Conservation (phyloP, 2,888 invertebrate genomes). For the Caenorhabditis zanzibari region DNA sequence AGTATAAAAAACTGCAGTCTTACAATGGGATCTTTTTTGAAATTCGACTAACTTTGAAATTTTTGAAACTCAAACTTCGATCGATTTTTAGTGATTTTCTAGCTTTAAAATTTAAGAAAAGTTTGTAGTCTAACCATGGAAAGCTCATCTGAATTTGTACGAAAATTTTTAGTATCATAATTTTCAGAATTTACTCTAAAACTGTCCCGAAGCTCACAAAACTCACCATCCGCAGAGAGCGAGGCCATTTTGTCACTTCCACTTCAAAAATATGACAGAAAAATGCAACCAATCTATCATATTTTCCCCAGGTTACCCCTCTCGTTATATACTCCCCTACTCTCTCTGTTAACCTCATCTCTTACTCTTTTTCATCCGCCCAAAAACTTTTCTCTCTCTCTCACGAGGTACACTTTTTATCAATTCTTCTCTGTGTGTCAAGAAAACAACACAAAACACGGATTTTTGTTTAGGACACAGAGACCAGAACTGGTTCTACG, state of each 20-base stretch:
- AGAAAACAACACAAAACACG: slow-evolving; percentile 28
- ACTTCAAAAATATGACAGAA: background rate
- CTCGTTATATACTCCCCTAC: background rate
- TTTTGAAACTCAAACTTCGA: too few species aligned
- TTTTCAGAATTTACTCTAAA: too few species aligned
- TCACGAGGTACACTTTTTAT: slow-evolving; percentile 29
- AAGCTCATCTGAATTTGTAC: too few species aligned
- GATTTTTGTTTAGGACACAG: background rate
- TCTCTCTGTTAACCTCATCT: background rate
- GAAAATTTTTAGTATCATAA: too few species aligned
- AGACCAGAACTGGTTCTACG: background rate
- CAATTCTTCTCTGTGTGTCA: background rate
- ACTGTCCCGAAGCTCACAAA: background rate
- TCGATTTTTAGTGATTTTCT: too few species aligned
- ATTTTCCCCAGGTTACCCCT: background rate
- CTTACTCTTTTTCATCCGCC: background rate
- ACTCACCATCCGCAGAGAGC: background rate
- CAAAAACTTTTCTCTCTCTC: background rate
- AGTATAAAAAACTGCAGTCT: too few species aligned
- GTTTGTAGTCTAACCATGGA: too few species aligned
- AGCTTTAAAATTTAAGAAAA: too few species aligned
- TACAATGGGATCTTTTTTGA: too few species aligned
- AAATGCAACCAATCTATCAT: slow-evolving; percentile 1
- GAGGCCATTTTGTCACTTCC: background rate
- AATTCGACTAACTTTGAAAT: too few species aligned